phyloP scores from a whole-genome alignment of 2,797 vertebrate species.

The Falco rusticolus region DNA sequence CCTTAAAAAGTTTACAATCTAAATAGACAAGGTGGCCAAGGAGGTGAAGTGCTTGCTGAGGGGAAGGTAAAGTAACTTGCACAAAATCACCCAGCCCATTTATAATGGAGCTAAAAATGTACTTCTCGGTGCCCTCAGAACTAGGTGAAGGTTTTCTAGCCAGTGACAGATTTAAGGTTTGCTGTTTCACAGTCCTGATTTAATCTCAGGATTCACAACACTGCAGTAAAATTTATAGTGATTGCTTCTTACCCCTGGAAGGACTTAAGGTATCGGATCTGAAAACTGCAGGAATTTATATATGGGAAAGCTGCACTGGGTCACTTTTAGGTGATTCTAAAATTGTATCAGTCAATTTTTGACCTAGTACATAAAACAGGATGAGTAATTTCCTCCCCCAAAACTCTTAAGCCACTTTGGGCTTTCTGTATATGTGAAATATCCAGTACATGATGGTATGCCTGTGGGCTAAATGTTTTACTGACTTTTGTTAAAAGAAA shows the following conservation, averaged over 20 bases:
- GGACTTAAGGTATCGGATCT: not conserved
- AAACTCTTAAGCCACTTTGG: not conserved
- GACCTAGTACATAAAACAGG: not conserved
- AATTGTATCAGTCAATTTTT: not conserved
- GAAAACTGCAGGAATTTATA: not conserved
- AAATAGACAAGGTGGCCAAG: not conserved
- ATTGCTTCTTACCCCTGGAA: not conserved
- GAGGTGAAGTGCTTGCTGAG: not conserved
- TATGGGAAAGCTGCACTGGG: not conserved
- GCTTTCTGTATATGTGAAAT: not conserved
- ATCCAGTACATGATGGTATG: not conserved
- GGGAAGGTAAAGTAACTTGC: not conserved
- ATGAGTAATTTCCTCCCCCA: not conserved
- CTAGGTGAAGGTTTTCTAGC: not conserved
- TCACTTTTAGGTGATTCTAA: not conserved
- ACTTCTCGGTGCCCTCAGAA: not conserved
- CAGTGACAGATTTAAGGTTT: conserved; percentile 42
- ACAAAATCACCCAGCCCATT: not conserved
- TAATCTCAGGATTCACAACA: not conserved
- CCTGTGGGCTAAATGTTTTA: not conserved
- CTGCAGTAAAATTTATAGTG: not conserved
- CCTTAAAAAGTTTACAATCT: not conserved
- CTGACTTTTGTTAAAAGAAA: not conserved
- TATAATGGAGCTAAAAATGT: not conserved
- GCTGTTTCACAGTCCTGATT: not conserved